Base-by-base conservation (phyloP, 2,797 vertebrate species). In the Sebastes matsubarae region DNA sequence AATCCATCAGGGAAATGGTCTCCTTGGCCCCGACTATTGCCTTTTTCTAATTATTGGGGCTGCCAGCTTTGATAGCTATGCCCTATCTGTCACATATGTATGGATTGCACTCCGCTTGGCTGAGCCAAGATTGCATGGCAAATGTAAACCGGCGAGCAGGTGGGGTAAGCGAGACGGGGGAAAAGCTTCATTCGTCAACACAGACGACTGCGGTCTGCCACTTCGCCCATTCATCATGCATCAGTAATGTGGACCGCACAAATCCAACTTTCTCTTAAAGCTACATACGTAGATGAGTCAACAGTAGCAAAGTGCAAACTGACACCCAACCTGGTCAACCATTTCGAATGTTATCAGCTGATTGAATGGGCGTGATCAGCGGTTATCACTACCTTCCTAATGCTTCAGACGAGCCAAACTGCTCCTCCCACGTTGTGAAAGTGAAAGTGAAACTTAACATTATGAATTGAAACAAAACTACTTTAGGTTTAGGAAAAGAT, bases 21-120 rank as follows among this genome's bases (percentile, higher is more conserved):
- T 79, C 76, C 72, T 66, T 60, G 7, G 85, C 86, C 88, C 80
- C 38, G 20, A 73, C 91, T 85, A 87, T 82, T 89, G 86, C 88
- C 83, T 83, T 91, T 94, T 93, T 94, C 88, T 94, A 94, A 94
- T 95, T 93, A 94, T 93, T 88, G 83, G 84, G 81, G 86, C 90
- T 94, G 93, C 91, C 93, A 92, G 83, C 77, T 94, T 89, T 91
- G 91, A 94, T 93, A 92, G 89, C 93, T 77, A 58, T 64, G 64
- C 76, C 75, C 89, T 83, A 92, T 93, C 89, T 84, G 90, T 94
- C 91, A 94, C 78, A 55, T 75, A 78, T 81, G 90, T 91, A 92
- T 92, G 84, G 87, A 91, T 86, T 72, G 81, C 27, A 3, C 24
- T 64, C 25, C 11, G 60, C 80, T 63, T 81, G 88, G 87, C 82